Base-by-base conservation (phyloP, 2,113 vertebrate species). In the Ranitomeya variabilis region DNA sequence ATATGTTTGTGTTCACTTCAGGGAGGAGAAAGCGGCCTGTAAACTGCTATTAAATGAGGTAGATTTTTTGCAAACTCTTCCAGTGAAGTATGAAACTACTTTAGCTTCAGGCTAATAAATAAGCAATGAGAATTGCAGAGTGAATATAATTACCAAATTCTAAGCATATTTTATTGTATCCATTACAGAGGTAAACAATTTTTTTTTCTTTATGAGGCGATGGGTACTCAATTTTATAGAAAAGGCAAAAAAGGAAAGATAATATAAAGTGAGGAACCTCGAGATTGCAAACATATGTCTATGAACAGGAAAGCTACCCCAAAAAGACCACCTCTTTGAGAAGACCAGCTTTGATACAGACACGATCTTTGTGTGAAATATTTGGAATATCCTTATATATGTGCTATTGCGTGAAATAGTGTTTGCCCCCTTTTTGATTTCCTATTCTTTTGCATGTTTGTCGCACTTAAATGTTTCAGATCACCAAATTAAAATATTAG, bases 11-110 rank as follows among this genome's bases (percentile, higher is more conserved):
- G 18, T 76, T 51, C 73, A 8, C 16, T 9, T 76, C 73, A 76
- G 73, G 73, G 45, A 52, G 73, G 73, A 52, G 73, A 11, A 45
- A 51, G 71, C 9, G 26, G 26, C 21, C 71, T 74, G 71, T 37
- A 52, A 52, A 76, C 73, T 76, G 37, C 73, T 21, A 11, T 8
- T 19, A 76, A 74, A 74, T 45, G 71, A 74, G 31, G 31, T 16
- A 16, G 71, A 74, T 74, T 37, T 74, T 74, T 74, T 74, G 71
- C 73, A 18, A 37, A 51, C 73, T 76, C 37, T 76, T 76, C 21
- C 73, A 76, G 37, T 76, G 73, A 76, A 76, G 37, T 51, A 76
- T 76, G 45, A 76, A 76, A 76, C 45, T 19, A n/a, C 73, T 76
- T 51, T 76, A 52, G 73, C 73, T 52, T 12, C 73, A 21, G 73